These are phyloP conservation scores for Oegoconia quadripuncta DNA, from an alignment of 2,888 invertebrate species.

Conservation along the genomic window DNA sequence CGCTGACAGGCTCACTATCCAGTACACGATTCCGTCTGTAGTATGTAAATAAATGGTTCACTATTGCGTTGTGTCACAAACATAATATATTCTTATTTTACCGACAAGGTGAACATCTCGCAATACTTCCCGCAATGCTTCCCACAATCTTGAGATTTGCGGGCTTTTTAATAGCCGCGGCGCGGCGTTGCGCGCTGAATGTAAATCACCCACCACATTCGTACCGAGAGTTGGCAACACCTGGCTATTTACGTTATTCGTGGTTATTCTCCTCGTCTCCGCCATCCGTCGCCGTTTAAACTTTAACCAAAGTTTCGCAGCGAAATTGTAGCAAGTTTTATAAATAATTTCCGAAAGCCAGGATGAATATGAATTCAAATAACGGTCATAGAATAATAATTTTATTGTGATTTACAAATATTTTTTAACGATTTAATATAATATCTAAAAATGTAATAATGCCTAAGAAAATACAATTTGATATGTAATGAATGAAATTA, in stretches of 20 bases:
- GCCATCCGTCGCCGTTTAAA: conserved; percentile 52
- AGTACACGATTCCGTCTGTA: no score
- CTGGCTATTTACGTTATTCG: conserved; percentile 59
- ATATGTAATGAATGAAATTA: conserved; percentile 1
- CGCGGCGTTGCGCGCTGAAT: conserved; percentile 42
- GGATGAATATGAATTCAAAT: conserved; percentile 28
- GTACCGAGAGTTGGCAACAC: conserved; percentile 43
- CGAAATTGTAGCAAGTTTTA: conserved; percentile 49
- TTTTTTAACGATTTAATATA: neutral
- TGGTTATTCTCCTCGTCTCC: conserved; percentile 47
- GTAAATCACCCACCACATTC: conserved; percentile 49
- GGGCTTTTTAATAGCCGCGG: conserved; percentile 57
- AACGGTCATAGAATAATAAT: conserved; percentile 16
- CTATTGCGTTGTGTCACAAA: conserved; percentile 57
- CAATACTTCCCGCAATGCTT: conserved; percentile 13
- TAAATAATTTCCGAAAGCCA: conserved; percentile 45
- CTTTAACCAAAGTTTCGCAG: conserved; percentile 51
- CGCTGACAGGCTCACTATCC: no score
- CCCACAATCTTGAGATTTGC: conserved; percentile 33
- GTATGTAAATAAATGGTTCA: conserved; percentile 64
- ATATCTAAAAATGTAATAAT: conserved; percentile 3
- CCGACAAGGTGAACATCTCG: conserved; percentile 25
- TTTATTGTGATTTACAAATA: no score
- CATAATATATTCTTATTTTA: conserved; percentile 52
- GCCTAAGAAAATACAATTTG: conserved; percentile 6